Evolutionary conservation across 1,140 invertebrate species (phyloP), one percentile per base, ranked within the genome.

Genomic region (Tetragonula clypearis): DNA sequence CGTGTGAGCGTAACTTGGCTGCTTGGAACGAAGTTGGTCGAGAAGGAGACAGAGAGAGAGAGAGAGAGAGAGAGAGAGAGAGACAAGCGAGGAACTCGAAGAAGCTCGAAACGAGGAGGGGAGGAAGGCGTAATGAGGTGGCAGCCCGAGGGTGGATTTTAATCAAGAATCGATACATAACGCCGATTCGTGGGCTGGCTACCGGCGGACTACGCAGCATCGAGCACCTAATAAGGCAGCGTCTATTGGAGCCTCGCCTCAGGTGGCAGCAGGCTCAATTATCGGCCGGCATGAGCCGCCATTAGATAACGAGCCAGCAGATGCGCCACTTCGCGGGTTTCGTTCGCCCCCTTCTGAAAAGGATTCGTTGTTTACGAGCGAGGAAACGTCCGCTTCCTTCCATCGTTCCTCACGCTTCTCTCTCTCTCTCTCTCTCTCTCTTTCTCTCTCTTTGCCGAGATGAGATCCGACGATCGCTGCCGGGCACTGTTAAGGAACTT

Each of bases 261-360:
- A 86, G 94, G 93, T 93, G 88, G 84, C 81, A 80, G 87, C 88
- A 72, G 81, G 92, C 86, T 93, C 94, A 94, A 95, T 95, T 94
- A 94, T 94, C 92, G 89, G 87, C 55, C 86, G 75, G 88, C 90
- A 93, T 92, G 92, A 93, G 88, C 87, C 90, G 91, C 91, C 92
- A 94, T 95, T 95, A 95, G 94, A 94, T 94, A 95, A 94, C 94
- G 92, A 94, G 92, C 86, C 76, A 90, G 92, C 93, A 94, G 94
- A 94, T 94, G 93, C 88, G 85, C 71, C 65, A 73, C 69, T 84
- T 73, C 84, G 84, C 68, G 80, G 69, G 65, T 66, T 56, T 68
- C 66, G 79, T 62, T 65, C 35, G 56, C 73, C 65, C 82, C 82
- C 84, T 80, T 80, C 30, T 74, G 17, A 58, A 75, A 80, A 86